These are phyloP conservation scores for Microcebus lehilahytsara DNA, from an alignment of 2,113 vertebrate species.

Conservation along the genomic window DNA sequence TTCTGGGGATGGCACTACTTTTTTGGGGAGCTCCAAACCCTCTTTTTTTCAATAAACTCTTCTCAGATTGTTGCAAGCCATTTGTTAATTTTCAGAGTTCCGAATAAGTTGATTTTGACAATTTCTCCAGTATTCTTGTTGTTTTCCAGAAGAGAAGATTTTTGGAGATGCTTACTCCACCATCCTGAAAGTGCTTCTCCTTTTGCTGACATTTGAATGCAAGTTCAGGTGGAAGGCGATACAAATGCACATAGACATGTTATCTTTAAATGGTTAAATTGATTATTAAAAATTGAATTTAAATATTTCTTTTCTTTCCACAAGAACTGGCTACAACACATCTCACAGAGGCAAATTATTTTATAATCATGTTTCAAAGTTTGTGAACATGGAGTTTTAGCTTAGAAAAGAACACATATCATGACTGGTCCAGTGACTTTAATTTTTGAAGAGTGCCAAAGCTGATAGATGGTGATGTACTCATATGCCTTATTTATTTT, in stretches of 20 bases:
- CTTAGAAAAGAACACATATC: background rate
- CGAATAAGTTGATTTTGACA: background rate
- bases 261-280: background rate
- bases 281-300: background rate
- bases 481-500: no score
- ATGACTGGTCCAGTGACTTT: background rate
- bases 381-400: background rate
- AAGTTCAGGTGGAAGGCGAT: background rate
- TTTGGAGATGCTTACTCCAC: background rate
- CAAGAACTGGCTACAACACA: background rate
- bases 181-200: background rate
- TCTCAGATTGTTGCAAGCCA: background rate
- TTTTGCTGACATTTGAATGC: background rate
- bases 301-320: background rate
- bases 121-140: background rate
- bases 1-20: background rate
- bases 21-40: background rate
- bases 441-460: no score
- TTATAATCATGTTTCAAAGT: background rate
- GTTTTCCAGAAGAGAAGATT: background rate
- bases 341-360: background rate
- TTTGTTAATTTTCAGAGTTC: background rate
- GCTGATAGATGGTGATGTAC: no score
- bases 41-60: background rate
- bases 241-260: background rate